These are phyloP conservation scores for Microdon myrmicae DNA, from an alignment of 2,888 invertebrate genomes.

Conservation along the genomic window DNA sequence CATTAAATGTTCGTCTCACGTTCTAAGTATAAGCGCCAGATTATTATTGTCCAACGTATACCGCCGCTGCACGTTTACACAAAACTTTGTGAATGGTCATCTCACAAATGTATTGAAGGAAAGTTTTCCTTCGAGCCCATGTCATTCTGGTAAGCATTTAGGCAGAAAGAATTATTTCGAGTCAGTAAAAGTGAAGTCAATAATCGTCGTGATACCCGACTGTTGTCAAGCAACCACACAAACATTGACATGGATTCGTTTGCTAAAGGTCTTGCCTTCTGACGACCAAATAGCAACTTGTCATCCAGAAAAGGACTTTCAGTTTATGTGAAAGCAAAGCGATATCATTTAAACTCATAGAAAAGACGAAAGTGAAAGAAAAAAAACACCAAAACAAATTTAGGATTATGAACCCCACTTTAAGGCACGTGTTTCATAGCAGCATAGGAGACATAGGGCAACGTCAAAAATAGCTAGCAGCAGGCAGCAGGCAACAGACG, in stretches of 20 bases:
- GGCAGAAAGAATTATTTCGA: conserved; percentile 40
- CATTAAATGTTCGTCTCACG: too few species aligned
- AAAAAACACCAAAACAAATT: conserved; percentile 30
- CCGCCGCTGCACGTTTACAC: conserved; percentile 48
- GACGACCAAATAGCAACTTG: conserved; percentile 21
- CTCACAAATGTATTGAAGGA: conserved; percentile 44
- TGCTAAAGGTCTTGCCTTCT: conserved; percentile 7
- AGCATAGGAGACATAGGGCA: conserved; percentile 34
- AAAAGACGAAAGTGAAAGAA: neutral
- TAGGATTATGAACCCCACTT: conserved; percentile 52
- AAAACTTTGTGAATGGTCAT: conserved; percentile 46
- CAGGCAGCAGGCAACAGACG: conserved; percentile 11
- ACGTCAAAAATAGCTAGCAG: too few species aligned
- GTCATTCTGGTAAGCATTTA: conserved; percentile 7
- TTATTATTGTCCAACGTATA: too few species aligned
- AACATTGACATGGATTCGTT: conserved; percentile 21
- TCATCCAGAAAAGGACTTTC: too few species aligned
- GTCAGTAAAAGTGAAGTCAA: conserved; percentile 42
- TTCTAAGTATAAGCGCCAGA: too few species aligned
- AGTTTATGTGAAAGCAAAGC: conserved; percentile 36
- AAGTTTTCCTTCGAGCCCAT: neutral
- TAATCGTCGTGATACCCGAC: conserved; percentile 45
- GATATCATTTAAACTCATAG: conserved; percentile 18
- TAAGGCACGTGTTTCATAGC: conserved; percentile 49
- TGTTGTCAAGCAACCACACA: conserved; percentile 20